phyloP scores from a whole-genome alignment of 2,797 vertebrate genomes.

The Centropyge bicolor region DNA sequence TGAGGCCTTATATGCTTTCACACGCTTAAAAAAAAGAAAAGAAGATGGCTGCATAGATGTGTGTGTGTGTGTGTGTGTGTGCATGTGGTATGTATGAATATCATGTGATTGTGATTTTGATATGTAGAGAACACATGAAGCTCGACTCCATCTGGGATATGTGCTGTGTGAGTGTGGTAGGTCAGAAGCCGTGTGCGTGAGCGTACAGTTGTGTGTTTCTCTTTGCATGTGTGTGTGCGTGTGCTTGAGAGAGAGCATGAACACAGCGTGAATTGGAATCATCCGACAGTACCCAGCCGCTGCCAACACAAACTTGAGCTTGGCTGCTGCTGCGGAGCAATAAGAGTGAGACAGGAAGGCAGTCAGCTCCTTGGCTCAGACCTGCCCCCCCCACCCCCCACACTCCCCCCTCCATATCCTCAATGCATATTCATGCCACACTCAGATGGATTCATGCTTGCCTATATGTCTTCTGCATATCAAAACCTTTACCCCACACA shows the following conservation, averaged over 20 bases:
- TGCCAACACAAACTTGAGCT: constrained; percentile 83
- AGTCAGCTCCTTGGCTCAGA: constrained; percentile 65
- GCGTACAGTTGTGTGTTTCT: constrained; percentile 19
- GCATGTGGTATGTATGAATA: constrained; percentile 13
- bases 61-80: constrained; percentile 22
- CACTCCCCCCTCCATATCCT: neutral
- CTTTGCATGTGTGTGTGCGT: neutral
- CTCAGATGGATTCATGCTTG: constrained; percentile 23
- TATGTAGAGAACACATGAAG: constrained; percentile 20
- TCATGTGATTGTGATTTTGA: constrained; percentile 38
- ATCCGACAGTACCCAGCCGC: constrained; percentile 52
- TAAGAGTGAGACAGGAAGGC: constrained; percentile 71
- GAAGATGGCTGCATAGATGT: neutral
- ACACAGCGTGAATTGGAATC: constrained; percentile 69
- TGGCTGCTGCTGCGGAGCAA: constrained; percentile 76
- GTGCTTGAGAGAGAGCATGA: constrained; percentile 29
- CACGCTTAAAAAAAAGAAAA: constrained; percentile 34
- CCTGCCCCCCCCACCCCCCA: neutral
- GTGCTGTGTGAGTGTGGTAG: constrained; percentile 31
- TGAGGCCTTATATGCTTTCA: constrained; percentile 71
- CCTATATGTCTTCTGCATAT: constrained; percentile 46
- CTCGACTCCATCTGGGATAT: constrained; percentile 18
- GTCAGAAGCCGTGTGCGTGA: constrained; percentile 27
- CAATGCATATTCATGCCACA: constrained; percentile 54
- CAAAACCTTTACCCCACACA: constrained; percentile 9